Conservation (phyloP, 2,797 vertebrate species). For the Onychomys leucogaster region DNA sequence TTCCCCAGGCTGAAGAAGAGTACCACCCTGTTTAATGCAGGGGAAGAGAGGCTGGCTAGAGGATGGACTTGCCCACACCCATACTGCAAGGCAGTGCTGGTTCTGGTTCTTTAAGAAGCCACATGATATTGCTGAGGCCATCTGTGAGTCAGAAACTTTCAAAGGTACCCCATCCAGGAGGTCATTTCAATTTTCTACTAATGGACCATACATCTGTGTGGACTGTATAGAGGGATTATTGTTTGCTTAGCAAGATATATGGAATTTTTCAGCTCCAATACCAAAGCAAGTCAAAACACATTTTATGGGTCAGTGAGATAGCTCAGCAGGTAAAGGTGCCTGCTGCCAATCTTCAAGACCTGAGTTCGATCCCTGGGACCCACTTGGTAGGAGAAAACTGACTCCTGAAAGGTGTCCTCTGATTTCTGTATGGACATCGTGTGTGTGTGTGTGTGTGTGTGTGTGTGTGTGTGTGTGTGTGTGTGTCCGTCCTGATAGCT, state of each 20-base stretch:
- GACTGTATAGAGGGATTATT: neutral
- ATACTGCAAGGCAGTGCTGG: neutral
- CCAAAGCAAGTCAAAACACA: slow-evolving; percentile 14
- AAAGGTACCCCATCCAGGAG: neutral
- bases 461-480: no score
- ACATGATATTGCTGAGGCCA: neutral
- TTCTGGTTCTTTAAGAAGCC: neutral
- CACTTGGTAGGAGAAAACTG: neutral
- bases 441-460: no score
- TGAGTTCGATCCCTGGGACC: no score
- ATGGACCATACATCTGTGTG: neutral
- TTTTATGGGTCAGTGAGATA: neutral
- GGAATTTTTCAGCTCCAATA: slow-evolving; percentile 1
- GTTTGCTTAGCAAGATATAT: neutral
- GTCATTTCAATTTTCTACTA: neutral
- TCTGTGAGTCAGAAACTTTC: neutral
- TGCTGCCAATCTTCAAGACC: neutral
- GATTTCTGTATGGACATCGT: neutral
- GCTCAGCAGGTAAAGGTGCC: neutral
- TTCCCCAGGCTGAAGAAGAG: neutral
- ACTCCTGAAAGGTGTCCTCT: neutral
- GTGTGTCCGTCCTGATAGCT: slow-evolving; percentile 6
- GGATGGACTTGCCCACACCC: no score
- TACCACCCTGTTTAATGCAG: neutral
- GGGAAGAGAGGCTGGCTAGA: neutral